phyloP scores from a whole-genome alignment of 2,888 invertebrate genomes.

The Cryptophagus acutangulus region DNA sequence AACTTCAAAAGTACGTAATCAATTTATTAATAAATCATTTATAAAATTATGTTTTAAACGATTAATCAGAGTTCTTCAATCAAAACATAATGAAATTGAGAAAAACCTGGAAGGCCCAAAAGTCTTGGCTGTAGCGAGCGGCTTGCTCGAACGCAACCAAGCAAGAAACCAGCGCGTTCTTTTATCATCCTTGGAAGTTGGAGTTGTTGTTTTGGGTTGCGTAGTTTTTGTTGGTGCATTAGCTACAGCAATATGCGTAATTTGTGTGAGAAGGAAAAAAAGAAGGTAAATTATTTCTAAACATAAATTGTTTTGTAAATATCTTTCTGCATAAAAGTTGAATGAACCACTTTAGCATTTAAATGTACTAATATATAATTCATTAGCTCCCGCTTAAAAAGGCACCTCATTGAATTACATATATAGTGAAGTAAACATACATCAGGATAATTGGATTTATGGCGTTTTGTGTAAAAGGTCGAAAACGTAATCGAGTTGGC shows the following conservation, averaged over 20 bases:
- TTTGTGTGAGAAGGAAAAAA: constrained; percentile 60
- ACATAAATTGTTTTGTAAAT: too few species aligned
- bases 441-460: too few species aligned
- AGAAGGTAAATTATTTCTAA: too few species aligned
- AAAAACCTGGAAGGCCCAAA: constrained; percentile 59
- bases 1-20: constrained; percentile 61
- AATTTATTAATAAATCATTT: background rate
- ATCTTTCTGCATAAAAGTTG: too few species aligned
- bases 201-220: constrained; percentile 74
- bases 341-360: too few species aligned
- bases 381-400: too few species aligned
- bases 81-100: constrained; percentile 57
- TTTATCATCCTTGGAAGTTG: constrained; percentile 70
- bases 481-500: too few species aligned
- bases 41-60: constrained; percentile 2
- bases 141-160: constrained; percentile 40
- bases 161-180: constrained; percentile 46
- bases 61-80: constrained; percentile 58
- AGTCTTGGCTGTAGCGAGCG: constrained; percentile 61
- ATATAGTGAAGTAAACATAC: too few species aligned
- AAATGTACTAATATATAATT: too few species aligned
- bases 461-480: too few species aligned
- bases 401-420: too few species aligned
- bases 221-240: constrained; percentile 77
- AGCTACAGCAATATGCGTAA: constrained; percentile 71